Conservation (phyloP, 2,113 vertebrate species). For the Suricata suricatta region DNA sequence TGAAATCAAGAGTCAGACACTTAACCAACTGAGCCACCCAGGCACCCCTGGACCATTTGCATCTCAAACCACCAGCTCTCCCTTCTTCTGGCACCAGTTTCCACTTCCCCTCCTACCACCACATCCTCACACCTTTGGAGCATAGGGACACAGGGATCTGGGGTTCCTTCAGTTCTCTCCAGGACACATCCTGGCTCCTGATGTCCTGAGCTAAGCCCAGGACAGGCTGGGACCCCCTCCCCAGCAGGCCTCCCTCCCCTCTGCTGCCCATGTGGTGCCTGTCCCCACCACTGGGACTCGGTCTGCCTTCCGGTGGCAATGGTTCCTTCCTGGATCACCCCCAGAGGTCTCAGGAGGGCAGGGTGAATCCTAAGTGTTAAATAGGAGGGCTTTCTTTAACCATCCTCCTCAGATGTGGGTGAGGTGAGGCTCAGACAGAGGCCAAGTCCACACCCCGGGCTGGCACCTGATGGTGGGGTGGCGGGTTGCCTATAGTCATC, state of each 20-base stretch:
- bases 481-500: background rate
- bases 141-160: background rate
- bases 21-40: no score
- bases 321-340: background rate
- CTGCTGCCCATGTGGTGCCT: background rate
- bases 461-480: background rate
- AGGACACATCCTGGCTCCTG: background rate
- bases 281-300: background rate
- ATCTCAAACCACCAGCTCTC: background rate
- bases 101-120: fast-evolving
- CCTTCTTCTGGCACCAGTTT: background rate
- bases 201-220: background rate
- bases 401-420: background rate
- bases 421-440: background rate
- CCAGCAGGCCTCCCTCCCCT: no score
- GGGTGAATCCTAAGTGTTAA: no score
- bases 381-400: background rate
- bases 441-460: background rate
- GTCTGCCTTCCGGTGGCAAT: background rate
- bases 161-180: background rate
- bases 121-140: background rate
- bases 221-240: background rate
- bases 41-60: background rate
- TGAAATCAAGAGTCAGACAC: no score
- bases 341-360: background rate